A percentile compares a stretch with the other conserved stretches of the same genome.
These are phyloP conservation scores for Tridacna crocea DNA, from an alignment of 2,888 invertebrate species.

Conservation along the genomic window DNA sequence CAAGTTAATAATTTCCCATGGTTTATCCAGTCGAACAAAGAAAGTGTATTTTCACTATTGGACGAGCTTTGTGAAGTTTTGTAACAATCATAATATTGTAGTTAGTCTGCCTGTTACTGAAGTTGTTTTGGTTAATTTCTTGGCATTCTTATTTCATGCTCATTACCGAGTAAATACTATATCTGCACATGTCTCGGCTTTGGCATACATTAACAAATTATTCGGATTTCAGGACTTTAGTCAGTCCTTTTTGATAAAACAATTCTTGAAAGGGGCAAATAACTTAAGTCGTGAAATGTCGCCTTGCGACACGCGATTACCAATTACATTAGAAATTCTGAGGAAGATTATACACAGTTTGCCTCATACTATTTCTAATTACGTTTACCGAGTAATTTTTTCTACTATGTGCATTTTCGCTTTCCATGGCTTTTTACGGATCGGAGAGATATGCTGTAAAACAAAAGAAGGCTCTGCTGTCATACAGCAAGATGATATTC, in stretches of 20 bases:
- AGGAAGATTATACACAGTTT: background rate
- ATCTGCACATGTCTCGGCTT: conserved; percentile 20
- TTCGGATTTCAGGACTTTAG: conserved; percentile 23
- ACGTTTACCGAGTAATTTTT: no score
- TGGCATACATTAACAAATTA: conserved; percentile 15
- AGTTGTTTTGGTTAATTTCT: conserved; percentile 6
- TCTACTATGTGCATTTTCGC: no score
- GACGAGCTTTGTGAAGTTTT: background rate
- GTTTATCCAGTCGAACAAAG: conserved; percentile 11
- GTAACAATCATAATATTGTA: no score
- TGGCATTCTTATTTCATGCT: background rate
- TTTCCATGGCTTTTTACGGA: no score
- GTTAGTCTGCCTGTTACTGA: no score
- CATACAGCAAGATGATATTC: background rate
- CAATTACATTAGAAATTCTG: background rate
- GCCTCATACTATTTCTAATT: background rate
- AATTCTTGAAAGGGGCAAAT: conserved; percentile 25
- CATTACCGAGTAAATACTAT: conserved; percentile 1
- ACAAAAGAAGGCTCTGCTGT: no score
- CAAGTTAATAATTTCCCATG: background rate
- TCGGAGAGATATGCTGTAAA: no score
- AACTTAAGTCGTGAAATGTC: background rate
- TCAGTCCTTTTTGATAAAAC: conserved; percentile 19
- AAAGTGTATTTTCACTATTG: conserved; percentile 6
- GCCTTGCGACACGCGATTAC: background rate